Conservation (phyloP, 2,797 vertebrate species). For the Mionectes olivaceus region DNA sequence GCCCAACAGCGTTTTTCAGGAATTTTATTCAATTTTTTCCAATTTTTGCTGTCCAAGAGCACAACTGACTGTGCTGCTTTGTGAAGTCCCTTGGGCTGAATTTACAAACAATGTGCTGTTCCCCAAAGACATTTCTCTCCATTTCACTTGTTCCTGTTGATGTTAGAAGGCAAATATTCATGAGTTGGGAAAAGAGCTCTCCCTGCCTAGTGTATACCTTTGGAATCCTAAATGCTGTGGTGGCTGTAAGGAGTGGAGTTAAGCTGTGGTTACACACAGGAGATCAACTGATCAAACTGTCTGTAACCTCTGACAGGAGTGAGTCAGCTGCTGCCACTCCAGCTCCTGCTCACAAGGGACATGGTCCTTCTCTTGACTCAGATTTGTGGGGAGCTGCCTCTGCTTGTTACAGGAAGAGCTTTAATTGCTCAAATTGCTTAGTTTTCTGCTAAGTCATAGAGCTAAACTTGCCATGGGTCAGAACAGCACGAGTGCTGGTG, state of each 20-base stretch:
- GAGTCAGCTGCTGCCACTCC: not conserved
- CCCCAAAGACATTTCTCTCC: not conserved
- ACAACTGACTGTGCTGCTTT: not conserved
- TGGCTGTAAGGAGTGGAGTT: not conserved
- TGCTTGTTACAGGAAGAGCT: not conserved
- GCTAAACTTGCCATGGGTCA: not conserved
- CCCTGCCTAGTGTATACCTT: not conserved
- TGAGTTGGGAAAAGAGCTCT: not conserved
- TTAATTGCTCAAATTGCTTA: not conserved
- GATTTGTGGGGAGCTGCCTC: not conserved
- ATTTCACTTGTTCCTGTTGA: not conserved
- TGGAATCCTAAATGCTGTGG: not conserved
- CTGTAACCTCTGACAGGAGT: not conserved
- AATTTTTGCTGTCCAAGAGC: not conserved
- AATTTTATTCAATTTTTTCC: not conserved
- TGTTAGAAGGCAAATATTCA: not conserved
- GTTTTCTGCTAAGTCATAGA: not conserved
- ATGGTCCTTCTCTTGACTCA: not conserved
- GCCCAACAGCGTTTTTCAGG: not conserved
- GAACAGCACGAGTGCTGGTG: not conserved
- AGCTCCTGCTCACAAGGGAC: not conserved
- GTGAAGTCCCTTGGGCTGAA: not conserved
- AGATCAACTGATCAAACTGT: not conserved
- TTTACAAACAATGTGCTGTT: not conserved
- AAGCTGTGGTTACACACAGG: not conserved